These are phyloP conservation scores for Serinus canaria DNA, from an alignment of 2,113 vertebrate genomes.

Conservation along the genomic window DNA sequence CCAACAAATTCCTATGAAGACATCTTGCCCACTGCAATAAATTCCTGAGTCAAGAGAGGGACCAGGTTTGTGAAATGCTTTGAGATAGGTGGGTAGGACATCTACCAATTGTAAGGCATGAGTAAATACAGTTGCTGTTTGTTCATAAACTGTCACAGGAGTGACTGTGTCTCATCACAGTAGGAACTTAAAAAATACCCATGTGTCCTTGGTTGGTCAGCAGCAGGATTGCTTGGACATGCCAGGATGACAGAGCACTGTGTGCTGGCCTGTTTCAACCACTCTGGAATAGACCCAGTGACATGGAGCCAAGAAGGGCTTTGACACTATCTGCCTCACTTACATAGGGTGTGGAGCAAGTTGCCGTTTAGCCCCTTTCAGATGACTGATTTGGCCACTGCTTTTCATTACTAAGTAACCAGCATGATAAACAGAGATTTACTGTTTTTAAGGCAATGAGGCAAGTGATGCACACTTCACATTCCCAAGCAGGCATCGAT, in stretches of 20 bases:
- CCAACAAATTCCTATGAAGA: background rate
- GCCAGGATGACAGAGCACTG: background rate
- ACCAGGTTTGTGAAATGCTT: background rate
- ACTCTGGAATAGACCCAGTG: background rate
- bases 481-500: background rate
- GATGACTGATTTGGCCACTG: background rate
- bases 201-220: background rate
- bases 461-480: background rate
- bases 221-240: background rate
- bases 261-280: background rate
- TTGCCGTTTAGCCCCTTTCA: background rate
- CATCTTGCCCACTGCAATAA: background rate
- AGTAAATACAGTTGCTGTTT: background rate
- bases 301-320: fast-evolving
- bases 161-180: background rate
- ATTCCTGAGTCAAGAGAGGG: background rate
- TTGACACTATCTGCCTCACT: background rate
- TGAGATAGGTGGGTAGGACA: background rate
- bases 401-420: conserved; percentile 17
- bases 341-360: background rate
- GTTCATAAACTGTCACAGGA: background rate
- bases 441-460: background rate
- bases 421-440: conserved; percentile 28
- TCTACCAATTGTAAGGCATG: background rate
- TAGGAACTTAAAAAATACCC: background rate